A percentile compares a stretch with the other conserved stretches of the same genome.
Evolutionary conservation across 1,140 invertebrate species (phyloP).

Genomic region (Eumaeus atala): DNA sequence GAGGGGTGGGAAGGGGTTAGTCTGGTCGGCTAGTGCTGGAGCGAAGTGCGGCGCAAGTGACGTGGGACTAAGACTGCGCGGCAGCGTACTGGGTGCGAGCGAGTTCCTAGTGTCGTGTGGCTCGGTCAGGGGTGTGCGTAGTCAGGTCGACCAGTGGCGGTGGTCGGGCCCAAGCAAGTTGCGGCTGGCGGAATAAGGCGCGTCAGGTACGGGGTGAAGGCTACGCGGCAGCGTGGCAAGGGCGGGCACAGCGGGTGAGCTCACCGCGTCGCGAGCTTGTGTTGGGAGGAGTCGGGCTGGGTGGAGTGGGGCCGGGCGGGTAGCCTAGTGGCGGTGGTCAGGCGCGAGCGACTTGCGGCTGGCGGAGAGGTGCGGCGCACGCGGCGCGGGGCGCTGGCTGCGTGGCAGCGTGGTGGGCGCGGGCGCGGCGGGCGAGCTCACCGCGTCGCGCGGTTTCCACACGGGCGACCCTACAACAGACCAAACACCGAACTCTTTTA

Average conservation of each 20-base stretch:
- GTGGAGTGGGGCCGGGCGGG: constrained; percentile 7
- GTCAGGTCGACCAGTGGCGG: not conserved
- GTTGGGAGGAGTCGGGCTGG: not conserved
- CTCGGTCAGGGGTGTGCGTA: no score
- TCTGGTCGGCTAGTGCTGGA: constrained; percentile 63
- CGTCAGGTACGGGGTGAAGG: constrained; percentile 65
- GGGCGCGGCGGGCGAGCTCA: constrained; percentile 34
- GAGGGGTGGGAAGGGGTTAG: no score
- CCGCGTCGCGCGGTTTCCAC: constrained; percentile 91
- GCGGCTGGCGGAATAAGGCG: constrained; percentile 66
- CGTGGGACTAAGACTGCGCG: constrained; percentile 69
- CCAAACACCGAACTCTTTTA: constrained; percentile 75
- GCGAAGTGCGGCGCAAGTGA: constrained; percentile 72
- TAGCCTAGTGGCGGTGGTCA: constrained; percentile 63
- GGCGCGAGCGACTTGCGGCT: constrained; percentile 73
- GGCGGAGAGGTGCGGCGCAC: constrained; percentile 63
- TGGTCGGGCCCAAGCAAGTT: constrained; percentile 64
- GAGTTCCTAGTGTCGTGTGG: no score
- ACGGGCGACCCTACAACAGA: constrained; percentile 89
- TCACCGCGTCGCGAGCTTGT: constrained; percentile 83
- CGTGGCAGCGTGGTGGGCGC: constrained; percentile 69
- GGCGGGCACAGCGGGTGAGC: constrained; percentile 32
- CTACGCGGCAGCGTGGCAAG: constrained; percentile 70
- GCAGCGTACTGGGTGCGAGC: constrained; percentile 61
- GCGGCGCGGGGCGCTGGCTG: constrained; percentile 66